A percentile compares a stretch with the other conserved stretches of the same genome.
phyloP scores from a whole-genome alignment of 2,888 invertebrate species.

The Diogma glabrata region DNA sequence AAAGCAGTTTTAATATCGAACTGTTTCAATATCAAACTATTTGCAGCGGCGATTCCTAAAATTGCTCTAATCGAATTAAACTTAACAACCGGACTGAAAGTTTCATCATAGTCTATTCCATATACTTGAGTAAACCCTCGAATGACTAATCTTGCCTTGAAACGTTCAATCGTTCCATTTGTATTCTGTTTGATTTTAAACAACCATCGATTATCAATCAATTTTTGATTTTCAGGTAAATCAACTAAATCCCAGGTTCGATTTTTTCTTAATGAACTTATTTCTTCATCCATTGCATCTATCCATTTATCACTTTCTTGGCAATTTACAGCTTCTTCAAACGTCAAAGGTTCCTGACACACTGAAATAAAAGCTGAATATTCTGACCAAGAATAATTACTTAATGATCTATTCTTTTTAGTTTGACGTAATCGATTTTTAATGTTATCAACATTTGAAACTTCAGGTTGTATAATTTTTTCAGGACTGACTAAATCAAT shows the following conservation, averaged over 20 bases:
- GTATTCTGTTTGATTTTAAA: neutral
- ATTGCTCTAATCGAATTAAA: neutral
- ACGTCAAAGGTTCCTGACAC: neutral
- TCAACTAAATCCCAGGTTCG: neutral
- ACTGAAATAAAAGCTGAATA: neutral
- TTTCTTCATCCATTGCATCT: neutral
- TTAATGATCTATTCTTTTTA: too few relatives aligned
- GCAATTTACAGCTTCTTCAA: neutral
- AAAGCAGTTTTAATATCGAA: too few relatives aligned
- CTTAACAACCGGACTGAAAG: neutral
- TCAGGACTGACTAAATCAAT: too few relatives aligned
- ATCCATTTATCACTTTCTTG: neutral
- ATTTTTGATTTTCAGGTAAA: neutral
- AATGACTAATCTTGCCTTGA: constrained; percentile 9
- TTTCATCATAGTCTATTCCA: neutral
- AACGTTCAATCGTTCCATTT: neutral
- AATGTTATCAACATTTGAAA: neutral
- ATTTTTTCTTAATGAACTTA: neutral
- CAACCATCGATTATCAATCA: neutral
- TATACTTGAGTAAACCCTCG: neutral
- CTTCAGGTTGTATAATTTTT: too few relatives aligned
- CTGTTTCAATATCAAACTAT: too few relatives aligned
- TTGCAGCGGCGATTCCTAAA: neutral
- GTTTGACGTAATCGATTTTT: neutral
- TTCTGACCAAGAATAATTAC: too few relatives aligned